Evolutionary conservation across 2,113 vertebrate species (phyloP).

Genomic region (Falcunculus frontatus): DNA sequence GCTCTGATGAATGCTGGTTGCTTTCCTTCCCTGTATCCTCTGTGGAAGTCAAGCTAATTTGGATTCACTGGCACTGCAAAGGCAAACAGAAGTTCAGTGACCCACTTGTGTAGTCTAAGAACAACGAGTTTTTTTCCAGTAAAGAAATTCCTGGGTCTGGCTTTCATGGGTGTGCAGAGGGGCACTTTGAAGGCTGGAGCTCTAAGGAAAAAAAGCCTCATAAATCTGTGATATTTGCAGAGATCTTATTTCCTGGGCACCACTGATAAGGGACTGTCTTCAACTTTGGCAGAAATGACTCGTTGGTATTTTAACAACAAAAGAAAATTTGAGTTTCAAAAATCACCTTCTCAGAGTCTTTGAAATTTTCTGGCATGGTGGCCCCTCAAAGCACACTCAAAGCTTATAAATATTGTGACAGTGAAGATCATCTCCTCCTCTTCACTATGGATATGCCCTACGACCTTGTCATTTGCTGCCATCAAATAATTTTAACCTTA

Average conservation of each 20-base stretch:
- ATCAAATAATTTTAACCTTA: neutral
- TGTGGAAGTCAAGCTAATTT: neutral
- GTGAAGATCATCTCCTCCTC: neutral
- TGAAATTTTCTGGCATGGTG: neutral
- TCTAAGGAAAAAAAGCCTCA: neutral
- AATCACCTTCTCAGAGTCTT: neutral
- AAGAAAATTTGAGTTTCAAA: neutral
- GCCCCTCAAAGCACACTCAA: neutral
- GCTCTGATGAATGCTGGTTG: neutral
- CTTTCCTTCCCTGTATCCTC: neutral
- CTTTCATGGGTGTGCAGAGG: neutral
- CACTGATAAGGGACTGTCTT: neutral
- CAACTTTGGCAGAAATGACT: neutral
- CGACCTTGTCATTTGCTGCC: neutral
- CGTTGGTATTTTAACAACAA: neutral
- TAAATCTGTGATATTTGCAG: neutral
- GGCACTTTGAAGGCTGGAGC: neutral
- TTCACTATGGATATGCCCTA: neutral
- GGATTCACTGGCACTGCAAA: neutral
- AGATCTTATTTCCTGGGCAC: neutral
- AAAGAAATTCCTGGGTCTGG: neutral
- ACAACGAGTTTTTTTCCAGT: neutral
- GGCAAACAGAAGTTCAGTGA: constrained; percentile 7
- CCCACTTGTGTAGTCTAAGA: neutral
- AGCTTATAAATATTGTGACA: neutral